Conservation (phyloP, 2,797 vertebrate species). For the Dallia pectoralis region DNA sequence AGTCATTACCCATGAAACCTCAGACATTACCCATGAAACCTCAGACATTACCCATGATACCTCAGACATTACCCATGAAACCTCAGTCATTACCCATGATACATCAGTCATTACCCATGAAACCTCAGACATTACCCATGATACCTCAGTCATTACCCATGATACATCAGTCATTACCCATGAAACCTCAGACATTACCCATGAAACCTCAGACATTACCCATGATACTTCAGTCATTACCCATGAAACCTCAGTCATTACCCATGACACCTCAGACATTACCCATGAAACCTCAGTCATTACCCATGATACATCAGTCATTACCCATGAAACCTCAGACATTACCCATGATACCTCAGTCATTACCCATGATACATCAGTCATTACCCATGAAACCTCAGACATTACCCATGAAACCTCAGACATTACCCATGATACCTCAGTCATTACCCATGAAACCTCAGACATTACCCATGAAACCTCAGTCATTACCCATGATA, state of each 20-base stretch:
- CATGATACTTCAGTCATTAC: constrained; percentile 13
- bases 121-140: not conserved
- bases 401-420: not conserved
- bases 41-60: constrained; percentile 2
- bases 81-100: too few relatives aligned
- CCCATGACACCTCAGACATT: too few relatives aligned
- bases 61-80: constrained; percentile 2
- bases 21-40: too few relatives aligned
- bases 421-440: too few relatives aligned
- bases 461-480: constrained; percentile 2
- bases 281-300: not conserved
- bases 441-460: too few relatives aligned
- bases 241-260: not conserved
- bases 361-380: not conserved
- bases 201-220: not conserved
- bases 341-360: too few relatives aligned
- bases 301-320: constrained; percentile 13
- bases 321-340: not conserved
- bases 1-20: too few relatives aligned
- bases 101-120: too few relatives aligned
- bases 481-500: constrained; percentile 4
- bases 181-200: too few relatives aligned
- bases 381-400: constrained; percentile 6
- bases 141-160: constrained; percentile 4
- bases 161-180: too few relatives aligned